Base-by-base conservation (phyloP, 2,113 vertebrate species). In the Dinomys branickii region DNA sequence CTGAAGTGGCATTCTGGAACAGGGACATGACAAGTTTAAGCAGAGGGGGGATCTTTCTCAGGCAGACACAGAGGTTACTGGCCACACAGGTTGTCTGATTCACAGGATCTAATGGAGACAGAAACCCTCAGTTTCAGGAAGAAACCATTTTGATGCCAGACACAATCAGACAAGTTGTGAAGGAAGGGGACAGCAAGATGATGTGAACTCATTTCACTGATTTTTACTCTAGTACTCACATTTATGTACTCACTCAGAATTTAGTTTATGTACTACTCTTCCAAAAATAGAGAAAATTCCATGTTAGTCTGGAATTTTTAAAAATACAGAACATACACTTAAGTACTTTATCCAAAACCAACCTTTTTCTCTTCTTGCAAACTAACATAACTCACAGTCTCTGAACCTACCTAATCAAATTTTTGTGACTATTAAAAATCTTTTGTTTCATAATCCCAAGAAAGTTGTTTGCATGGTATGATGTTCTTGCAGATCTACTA, bases 91-190 rank as follows among this genome's bases (percentile, higher is more conserved):
- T 47, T 7, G 1, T 52, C 2, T 50, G 47, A 84, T 24, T 35
- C 56, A n/a, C 24, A 30, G 84, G 54, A 81, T 30, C 33, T 20
- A 56, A 69, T 47, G n/a, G 44, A 71, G 71, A 91, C 12, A 90
- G 59, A 85, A 89, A 92, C 38, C 77, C 85, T 35, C 5, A 58
- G 80, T 69, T 87, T 85, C 73, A 89, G 52, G 77, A 95, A 86
- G 35, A 86, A 90, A 63, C 19, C 22, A 30, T 13, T 61, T 71
- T 63, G 80, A 94, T 73, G 59, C 35, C 30, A 73, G 52, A 87
- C 30, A 26, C 58, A 47, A 80, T 3, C 19, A 78, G 41, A 93
- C 5, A 90, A 19, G 26, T 20, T 41, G 58, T 65, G 71, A 22
- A 13, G 83, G 5, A 24, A 81, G 26, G 38, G 17, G 7, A 63